Conservation (phyloP, 1,140 invertebrate genomes). For the Rhopalosiphum maidis region DNA sequence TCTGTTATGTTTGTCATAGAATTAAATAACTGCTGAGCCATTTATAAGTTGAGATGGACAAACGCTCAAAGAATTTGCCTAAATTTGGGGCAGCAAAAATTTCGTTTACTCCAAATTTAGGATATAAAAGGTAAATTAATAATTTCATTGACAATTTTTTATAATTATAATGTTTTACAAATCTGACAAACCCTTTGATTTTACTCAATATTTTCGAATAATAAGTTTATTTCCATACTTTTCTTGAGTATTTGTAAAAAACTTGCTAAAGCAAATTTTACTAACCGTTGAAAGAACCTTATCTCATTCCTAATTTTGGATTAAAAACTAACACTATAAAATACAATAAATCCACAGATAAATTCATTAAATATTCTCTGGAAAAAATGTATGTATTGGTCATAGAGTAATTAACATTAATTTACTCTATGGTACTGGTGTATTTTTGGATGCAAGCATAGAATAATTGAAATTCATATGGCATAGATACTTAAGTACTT, state of each 20-base stretch:
- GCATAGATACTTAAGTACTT: background rate
- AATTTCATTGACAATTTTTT: background rate
- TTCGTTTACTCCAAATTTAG: conserved; percentile 44
- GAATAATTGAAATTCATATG: too few relatives aligned
- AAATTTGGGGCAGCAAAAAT: conserved; percentile 18
- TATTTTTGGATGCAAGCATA: background rate
- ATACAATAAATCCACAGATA: background rate
- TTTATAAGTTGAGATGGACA: conserved; percentile 1
- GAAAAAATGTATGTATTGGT: background rate
- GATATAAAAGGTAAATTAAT: conserved; percentile 48
- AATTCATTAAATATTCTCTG: background rate
- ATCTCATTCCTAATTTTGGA: background rate
- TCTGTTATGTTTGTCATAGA: background rate
- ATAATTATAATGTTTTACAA: background rate
- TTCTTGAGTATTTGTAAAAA: background rate
- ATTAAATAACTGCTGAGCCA: background rate
- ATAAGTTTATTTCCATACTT: background rate
- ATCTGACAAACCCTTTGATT: background rate
- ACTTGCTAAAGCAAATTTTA: background rate
- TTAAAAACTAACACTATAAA: background rate
- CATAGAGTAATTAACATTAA: too few relatives aligned
- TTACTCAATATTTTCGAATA: background rate
- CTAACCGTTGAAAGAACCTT: background rate
- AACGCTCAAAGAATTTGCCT: conserved; percentile 22
- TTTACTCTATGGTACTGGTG: too few relatives aligned